Conservation (phyloP, 2,113 vertebrate genomes). For the Craseonycteris thonglongyai region DNA sequence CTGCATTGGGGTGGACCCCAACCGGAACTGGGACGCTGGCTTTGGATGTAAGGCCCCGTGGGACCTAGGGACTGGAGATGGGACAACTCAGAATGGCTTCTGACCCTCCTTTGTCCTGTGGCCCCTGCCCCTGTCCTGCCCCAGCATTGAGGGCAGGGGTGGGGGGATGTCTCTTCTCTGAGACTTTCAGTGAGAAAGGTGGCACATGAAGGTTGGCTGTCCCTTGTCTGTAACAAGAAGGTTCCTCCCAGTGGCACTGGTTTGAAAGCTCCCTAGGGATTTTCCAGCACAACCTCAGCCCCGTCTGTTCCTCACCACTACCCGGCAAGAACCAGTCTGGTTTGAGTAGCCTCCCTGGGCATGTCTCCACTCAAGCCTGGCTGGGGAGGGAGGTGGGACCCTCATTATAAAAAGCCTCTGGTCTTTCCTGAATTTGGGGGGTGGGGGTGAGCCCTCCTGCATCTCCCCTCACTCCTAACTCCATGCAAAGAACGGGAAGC, state of each 20-base stretch:
- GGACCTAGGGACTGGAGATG: not conserved
- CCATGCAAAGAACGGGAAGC: not conserved
- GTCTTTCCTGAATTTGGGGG: not conserved
- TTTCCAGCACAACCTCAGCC: not conserved
- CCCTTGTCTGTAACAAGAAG: not conserved
- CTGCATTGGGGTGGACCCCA: conserved; percentile 89
- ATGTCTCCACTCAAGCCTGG: not conserved
- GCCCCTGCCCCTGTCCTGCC: not conserved
- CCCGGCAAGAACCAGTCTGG: not conserved
- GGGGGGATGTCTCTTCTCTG: too few species aligned
- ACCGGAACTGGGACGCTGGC: conserved; percentile 92
- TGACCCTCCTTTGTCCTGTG: not conserved
- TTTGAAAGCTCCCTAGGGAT: not conserved
- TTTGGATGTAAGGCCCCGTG: conserved; percentile 84
- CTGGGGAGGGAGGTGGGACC: not conserved
- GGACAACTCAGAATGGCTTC: not conserved
- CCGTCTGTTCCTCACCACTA: not conserved
- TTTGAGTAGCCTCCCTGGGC: not conserved
- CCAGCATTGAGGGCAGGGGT: not conserved
- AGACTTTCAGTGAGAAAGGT: too few species aligned
- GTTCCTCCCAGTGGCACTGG: not conserved
- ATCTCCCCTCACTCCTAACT: not conserved
- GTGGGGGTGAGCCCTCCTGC: not conserved
- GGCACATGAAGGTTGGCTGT: too few species aligned
- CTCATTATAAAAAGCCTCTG: not conserved